Percentiles rank a stretch among this genome's conserved stretches.
Evolutionary conservation across 92 coral and sea anemone genomes (phyloP).

Genomic region (Blastomussa wellsi): DNA sequence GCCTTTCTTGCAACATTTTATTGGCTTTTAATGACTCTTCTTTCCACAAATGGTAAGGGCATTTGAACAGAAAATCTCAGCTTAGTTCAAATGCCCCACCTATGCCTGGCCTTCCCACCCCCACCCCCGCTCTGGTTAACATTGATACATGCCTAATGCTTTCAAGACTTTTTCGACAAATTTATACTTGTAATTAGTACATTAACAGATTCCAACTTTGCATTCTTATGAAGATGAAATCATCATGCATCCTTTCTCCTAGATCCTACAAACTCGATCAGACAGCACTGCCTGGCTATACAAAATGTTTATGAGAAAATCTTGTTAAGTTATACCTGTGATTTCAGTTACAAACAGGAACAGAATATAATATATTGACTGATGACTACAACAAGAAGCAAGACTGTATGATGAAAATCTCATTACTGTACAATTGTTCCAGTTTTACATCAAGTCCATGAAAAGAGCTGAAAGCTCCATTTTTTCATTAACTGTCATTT

Average conservation of each 20-base stretch:
- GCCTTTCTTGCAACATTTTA: no score
- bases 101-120: no score
- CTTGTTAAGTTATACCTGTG: neutral
- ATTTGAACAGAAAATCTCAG: no score
- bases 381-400: neutral
- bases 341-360: neutral
- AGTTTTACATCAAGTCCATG: conserved; percentile 25
- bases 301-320: neutral
- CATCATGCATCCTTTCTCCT: neutral
- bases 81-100: no score
- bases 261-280: neutral
- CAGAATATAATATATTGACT: neutral
- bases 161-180: neutral
- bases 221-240: neutral
- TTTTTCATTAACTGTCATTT: conserved; percentile 33
- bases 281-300: neutral
- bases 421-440: neutral
- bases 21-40: no score
- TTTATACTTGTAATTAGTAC: no score
- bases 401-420: neutral
- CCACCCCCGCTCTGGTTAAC: no score
- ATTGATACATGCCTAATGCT: no score
- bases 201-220: neutral
- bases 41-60: no score
- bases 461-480: conserved; percentile 11